phyloP scores from a whole-genome alignment of 2,888 invertebrate species.

The Hydropsyche betteni region DNA sequence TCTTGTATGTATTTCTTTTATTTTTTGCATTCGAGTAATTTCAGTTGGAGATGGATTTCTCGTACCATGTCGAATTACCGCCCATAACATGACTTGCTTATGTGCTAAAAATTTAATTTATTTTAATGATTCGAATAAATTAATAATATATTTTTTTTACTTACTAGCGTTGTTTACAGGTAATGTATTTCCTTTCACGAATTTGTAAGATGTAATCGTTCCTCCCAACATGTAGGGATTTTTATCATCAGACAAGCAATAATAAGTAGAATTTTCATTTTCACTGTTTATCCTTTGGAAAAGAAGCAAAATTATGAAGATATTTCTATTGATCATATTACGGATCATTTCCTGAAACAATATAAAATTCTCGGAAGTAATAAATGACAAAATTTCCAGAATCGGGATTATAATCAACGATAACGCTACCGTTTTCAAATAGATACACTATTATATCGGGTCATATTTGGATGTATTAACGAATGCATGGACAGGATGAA shows the following conservation, averaged over 20 bases:
- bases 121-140: background rate
- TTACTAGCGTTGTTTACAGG: constrained; percentile 2
- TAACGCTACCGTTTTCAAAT: no score
- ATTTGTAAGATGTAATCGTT: background rate
- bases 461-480: background rate
- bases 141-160: background rate
- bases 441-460: no score
- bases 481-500: constrained; percentile 4
- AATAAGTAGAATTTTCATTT: no score
- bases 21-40: background rate
- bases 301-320: no score
- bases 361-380: no score
- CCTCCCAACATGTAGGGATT: constrained; percentile 5
- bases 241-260: background rate
- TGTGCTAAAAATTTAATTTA: background rate
- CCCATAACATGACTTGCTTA: constrained; percentile 8
- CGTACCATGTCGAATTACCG: constrained; percentile 7
- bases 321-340: no score
- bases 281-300: no score
- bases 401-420: no score
- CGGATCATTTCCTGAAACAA: no score
- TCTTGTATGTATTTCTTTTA: background rate
- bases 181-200: background rate
- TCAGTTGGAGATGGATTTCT: background rate
- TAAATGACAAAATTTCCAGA: no score